These are phyloP conservation scores for Ips nitidus DNA, from an alignment of 1,140 invertebrate species.

Conservation along the genomic window DNA sequence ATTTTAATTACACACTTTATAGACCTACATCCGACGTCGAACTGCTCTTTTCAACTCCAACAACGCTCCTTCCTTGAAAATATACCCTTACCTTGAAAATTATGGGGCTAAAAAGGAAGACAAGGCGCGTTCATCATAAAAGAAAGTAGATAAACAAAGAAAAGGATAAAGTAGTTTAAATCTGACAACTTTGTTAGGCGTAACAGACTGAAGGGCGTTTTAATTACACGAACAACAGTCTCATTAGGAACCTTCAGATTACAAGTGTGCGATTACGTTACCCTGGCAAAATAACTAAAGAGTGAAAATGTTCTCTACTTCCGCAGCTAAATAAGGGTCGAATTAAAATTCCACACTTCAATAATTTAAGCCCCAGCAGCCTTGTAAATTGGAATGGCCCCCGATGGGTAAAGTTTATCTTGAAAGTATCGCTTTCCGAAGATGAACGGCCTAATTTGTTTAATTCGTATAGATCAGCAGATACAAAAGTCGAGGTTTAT, in stretches of 20 bases:
- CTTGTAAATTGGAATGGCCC: constrained; percentile 18
- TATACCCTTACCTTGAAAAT: constrained; percentile 8
- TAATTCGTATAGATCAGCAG: not conserved
- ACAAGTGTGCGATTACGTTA: constrained; percentile 44
- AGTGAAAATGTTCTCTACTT: constrained; percentile 25
- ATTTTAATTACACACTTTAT: no score
- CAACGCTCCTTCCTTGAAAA: not conserved
- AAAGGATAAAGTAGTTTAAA: constrained; percentile 39
- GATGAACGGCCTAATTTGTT: constrained; percentile 19
- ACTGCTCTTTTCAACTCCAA: no score
- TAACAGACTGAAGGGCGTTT: constrained; percentile 40
- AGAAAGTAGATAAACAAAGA: constrained; percentile 42
- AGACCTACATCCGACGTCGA: no score
- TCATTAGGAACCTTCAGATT: constrained; percentile 45
- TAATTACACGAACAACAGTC: constrained; percentile 46
- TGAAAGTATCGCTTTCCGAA: constrained; percentile 16
- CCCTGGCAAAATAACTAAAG: constrained; percentile 34
- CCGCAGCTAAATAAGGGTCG: constrained; percentile 19
- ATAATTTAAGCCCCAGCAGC: constrained; percentile 19
- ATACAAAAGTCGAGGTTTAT: not conserved
- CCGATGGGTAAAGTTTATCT: constrained; percentile 23
- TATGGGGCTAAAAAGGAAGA: constrained; percentile 10
- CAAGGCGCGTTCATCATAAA: constrained; percentile 9
- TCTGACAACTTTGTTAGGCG: constrained; percentile 43
- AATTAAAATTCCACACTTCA: constrained; percentile 39